phyloP scores from a whole-genome alignment of 2,797 vertebrate species.

The Gallinago nigripennis region DNA sequence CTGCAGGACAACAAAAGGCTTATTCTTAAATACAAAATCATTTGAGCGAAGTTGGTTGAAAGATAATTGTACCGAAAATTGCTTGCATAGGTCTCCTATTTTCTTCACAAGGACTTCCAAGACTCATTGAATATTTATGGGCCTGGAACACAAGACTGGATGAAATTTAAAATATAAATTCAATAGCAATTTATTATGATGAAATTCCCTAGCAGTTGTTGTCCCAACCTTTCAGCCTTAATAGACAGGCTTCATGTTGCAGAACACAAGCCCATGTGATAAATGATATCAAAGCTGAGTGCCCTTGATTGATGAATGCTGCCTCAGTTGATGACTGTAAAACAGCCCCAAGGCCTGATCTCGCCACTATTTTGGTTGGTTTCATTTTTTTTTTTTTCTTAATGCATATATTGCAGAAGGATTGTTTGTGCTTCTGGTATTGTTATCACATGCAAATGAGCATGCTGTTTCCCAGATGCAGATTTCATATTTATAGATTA shows the following conservation, averaged over 20 bases:
- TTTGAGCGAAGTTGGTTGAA: constrained; percentile 10
- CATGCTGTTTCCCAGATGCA: constrained; percentile 37
- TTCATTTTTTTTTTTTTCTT: too few relatives aligned
- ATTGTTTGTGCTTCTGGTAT: constrained; percentile 13
- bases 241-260: not conserved
- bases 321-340: not conserved
- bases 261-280: not conserved
- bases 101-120: constrained; percentile 31
- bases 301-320: not conserved
- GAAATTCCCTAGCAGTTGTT: not conserved
- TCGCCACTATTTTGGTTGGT: not conserved
- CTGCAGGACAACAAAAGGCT: constrained; percentile 52
- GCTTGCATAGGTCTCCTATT: constrained; percentile 28
- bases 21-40: constrained; percentile 35
- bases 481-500: constrained; percentile 27
- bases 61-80: constrained; percentile 38
- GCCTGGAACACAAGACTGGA: not conserved
- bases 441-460: constrained; percentile 35
- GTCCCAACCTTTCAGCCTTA: not conserved
- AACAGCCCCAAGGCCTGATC: not conserved
- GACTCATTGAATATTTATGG: constrained; percentile 58
- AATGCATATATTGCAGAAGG: not conserved
- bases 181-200: not conserved
- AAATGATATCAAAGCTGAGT: not conserved
- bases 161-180: constrained; percentile 28